Base-by-base conservation (phyloP, 2,797 vertebrate genomes). In the Peromyscus eremicus region DNA sequence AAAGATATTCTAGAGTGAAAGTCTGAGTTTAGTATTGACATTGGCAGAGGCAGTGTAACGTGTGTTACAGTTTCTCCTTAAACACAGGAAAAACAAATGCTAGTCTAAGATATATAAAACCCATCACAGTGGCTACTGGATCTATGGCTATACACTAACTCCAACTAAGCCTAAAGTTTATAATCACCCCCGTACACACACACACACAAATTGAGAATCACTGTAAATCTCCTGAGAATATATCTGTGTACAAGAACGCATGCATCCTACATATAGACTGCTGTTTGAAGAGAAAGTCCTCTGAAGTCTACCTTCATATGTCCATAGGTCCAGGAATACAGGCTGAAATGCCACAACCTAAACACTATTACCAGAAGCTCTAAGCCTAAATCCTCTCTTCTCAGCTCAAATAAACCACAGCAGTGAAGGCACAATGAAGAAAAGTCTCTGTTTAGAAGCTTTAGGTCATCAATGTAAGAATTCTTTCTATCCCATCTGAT, bases 191-290 rank as follows among this genome's bases (percentile, higher is more conserved):
- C 17, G 25, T 23, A 55, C 49, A 52, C 52, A 55, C 14, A 52
- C 49, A 52, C 23, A 29, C 68, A 57, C n/a, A 55, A 87, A 92
- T 46, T 76, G 16, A 94, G 32, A 94, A 79, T 86, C 57, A 77
- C 34, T 66, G 46, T 0, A 75, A 2, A 43, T 82, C 71, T 83
- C 96, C 34, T 84, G n/a, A 91, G 43, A 89, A 91, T 25, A 92
- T 49, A 92, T 0, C 3, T 55, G 55, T 76, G 87, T 89, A 85
- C 6, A 92, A 86, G 86, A 6, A 49, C 25, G 90, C 43, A 62
- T 76, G 91, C 49, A 80, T 37, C 92, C 55, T 60, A 91, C 29
- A 83, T 4, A 84, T 4, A 84, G 52, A 93, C n/a, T 94, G 91
- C 83, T 94, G 37, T 81, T 68, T 68, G 17, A 81, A 52, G 7